A percentile compares a stretch with the other conserved stretches of the same genome.
Conservation (phyloP, 2,797 vertebrate genomes). For the Sebastes itinus region DNA sequence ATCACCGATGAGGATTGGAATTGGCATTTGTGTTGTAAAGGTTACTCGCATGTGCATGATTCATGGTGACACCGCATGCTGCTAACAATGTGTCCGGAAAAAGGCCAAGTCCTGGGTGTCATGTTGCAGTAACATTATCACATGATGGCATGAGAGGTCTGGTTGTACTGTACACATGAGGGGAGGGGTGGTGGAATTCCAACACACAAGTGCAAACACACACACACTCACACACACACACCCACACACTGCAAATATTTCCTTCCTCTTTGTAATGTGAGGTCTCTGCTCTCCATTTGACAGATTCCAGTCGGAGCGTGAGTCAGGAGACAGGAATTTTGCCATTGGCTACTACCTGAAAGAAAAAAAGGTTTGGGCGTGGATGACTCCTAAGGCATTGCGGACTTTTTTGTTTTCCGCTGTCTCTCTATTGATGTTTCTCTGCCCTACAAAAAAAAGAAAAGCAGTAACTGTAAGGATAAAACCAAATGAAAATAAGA, state of each 20-base stretch:
- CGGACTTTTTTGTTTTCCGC: background rate
- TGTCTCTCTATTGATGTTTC: background rate
- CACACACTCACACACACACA: background rate
- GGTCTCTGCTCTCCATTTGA: constrained; percentile 42
- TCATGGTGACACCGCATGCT: background rate
- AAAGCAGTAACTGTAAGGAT: background rate
- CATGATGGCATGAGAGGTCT: background rate
- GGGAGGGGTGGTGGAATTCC: constrained; percentile 15
- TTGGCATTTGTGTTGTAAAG: background rate
- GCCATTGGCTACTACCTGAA: constrained; percentile 99
- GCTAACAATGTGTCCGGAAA: background rate
- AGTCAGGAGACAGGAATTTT: constrained; percentile 97
- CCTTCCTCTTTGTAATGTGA: constrained; percentile 33
- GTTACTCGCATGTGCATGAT: constrained; percentile 8
- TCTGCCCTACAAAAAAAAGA: background rate
- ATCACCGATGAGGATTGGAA: background rate
- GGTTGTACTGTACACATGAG: constrained; percentile 18
- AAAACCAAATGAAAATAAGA: background rate
- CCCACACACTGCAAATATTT: constrained; percentile 1
- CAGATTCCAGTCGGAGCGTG: constrained; percentile 97
- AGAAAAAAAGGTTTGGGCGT: constrained; percentile 92
- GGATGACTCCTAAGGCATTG: background rate
- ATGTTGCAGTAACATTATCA: constrained; percentile 29
- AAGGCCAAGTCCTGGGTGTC: background rate
- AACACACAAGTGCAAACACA: background rate